A percentile compares a stretch with the other conserved stretches of the same genome.
Evolutionary conservation across 2,113 vertebrate species (phyloP).

Genomic region (Odobenus rosmarus): DNA sequence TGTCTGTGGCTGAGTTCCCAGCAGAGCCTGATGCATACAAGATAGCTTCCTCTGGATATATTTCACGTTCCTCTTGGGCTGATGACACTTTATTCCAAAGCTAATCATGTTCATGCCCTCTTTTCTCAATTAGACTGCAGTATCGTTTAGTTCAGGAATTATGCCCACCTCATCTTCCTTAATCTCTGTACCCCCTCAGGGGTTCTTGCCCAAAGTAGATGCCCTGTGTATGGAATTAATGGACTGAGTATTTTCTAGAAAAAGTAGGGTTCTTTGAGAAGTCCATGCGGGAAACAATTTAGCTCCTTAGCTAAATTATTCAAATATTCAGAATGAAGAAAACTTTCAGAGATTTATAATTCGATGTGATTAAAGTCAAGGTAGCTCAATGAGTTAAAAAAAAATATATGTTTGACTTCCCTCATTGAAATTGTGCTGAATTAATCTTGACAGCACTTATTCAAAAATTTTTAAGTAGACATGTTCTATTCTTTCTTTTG

Average conservation of each 20-base stretch:
- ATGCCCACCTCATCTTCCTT: neutral
- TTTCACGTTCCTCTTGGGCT: neutral
- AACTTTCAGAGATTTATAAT: neutral
- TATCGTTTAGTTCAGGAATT: neutral
- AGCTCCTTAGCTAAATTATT: neutral
- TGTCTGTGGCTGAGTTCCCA: neutral
- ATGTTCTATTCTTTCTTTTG: neutral
- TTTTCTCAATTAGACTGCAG: neutral
- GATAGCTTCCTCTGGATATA: neutral
- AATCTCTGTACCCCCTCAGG: neutral
- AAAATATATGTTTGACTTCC: neutral
- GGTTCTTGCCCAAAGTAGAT: neutral
- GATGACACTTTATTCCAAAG: neutral
- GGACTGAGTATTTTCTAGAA: neutral
- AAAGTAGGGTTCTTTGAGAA: neutral
- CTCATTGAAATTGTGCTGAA: neutral
- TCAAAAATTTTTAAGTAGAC: neutral
- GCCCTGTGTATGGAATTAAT: neutral
- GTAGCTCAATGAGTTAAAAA: neutral
- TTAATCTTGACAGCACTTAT: constrained; percentile 1
- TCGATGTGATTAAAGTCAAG: constrained; percentile 21
- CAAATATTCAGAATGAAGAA: constrained; percentile 11
- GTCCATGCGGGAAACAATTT: neutral
- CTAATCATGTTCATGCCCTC: neutral
- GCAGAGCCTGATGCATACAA: neutral